A percentile compares a stretch with the other conserved stretches of the same genome.
Evolutionary conservation across 2,888 invertebrate genomes (phyloP).

Genomic region (Stegophylla sp.): DNA sequence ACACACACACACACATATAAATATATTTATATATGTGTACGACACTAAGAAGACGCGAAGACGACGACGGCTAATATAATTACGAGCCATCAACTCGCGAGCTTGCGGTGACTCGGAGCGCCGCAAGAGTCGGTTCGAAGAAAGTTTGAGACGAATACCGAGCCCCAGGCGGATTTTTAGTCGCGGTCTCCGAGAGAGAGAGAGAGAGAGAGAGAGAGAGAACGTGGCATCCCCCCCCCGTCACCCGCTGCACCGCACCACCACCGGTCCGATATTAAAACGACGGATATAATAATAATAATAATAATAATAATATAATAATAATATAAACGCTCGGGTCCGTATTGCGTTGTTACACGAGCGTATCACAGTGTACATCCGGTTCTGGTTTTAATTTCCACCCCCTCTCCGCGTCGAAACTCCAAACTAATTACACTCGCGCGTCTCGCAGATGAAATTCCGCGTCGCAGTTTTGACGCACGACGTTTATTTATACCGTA

Average conservation of each 20-base stretch:
- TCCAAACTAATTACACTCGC: conserved; percentile 54
- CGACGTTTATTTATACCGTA: no score
- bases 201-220: no score
- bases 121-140: neutral
- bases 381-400: conserved; percentile 42
- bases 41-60: no score
- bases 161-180: conserved; percentile 54
- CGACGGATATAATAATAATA: conserved; percentile 15
- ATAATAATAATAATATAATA: no score
- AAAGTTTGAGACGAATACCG: conserved; percentile 51
- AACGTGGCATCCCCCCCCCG: neutral
- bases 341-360: neutral
- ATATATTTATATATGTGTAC: no score
- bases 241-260: neutral
- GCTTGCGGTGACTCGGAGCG: conserved; percentile 35
- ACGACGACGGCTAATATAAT: conserved; percentile 35
- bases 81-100: conserved; percentile 46
- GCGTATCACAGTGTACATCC: conserved; percentile 15
- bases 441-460: no score
- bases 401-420: conserved; percentile 1
- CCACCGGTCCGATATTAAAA: conserved; percentile 42
- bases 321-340: neutral
- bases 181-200: conserved; percentile 30
- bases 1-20: no score
- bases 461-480: no score